phyloP scores from a whole-genome alignment of 2,797 vertebrate species.

The Molothrus ater region DNA sequence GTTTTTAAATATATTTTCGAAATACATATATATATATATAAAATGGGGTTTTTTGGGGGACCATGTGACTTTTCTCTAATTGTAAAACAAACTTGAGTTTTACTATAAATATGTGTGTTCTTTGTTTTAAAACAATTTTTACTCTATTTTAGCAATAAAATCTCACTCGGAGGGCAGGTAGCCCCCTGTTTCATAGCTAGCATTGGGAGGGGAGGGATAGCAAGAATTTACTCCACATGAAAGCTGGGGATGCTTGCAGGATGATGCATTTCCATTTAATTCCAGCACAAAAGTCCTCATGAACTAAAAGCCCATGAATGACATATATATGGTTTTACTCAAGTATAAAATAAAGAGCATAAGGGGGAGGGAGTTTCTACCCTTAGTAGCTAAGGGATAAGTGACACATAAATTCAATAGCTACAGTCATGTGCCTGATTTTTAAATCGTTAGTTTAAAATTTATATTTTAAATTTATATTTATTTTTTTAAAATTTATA shows the following conservation, averaged over 20 bases:
- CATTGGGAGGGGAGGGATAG: slow-evolving; percentile 40
- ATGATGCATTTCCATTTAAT: slow-evolving; percentile 58
- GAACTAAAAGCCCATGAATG: slow-evolving; percentile 31
- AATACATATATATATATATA: slow-evolving; percentile 77
- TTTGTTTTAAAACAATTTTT: slow-evolving; percentile 77
- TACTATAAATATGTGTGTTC: slow-evolving; percentile 79
- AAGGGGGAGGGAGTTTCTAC: slow-evolving; percentile 19
- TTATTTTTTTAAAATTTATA: neutral
- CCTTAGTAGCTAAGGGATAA: slow-evolving; percentile 15
- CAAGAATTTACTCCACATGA: slow-evolving; percentile 33
- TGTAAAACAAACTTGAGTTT: slow-evolving; percentile 81
- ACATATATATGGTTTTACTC: slow-evolving; percentile 44
- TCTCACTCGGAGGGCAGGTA: slow-evolving; percentile 57
- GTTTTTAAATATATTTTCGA: slow-evolving; percentile 87
- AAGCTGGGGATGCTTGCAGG: slow-evolving; percentile 47
- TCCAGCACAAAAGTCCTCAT: slow-evolving; percentile 8
- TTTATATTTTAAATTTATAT: slow-evolving; percentile 17
- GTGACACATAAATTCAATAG: neutral
- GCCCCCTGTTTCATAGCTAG: slow-evolving; percentile 70
- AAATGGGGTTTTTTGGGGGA: slow-evolving; percentile 72
- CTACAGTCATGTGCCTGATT: slow-evolving; percentile 25
- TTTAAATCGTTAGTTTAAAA: slow-evolving; percentile 17
- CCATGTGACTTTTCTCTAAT: slow-evolving; percentile 82
- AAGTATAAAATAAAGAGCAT: slow-evolving; percentile 53
- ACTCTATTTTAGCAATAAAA: slow-evolving; percentile 74